A percentile compares a stretch with the other conserved stretches of the same genome.
Evolutionary conservation across 2,888 invertebrate species (phyloP).

Genomic region (Nezara viridula): DNA sequence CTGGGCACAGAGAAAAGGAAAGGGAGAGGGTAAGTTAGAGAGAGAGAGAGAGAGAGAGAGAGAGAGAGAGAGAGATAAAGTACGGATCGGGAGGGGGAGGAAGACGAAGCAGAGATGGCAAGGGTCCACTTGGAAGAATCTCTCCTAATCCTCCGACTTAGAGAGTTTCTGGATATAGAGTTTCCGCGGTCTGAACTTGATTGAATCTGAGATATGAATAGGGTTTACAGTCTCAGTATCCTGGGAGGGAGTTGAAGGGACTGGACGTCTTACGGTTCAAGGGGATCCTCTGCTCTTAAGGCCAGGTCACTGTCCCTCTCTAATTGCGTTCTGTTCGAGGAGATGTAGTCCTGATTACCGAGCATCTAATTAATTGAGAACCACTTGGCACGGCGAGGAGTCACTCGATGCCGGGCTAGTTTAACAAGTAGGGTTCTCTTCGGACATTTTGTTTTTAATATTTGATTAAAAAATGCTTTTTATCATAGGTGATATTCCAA

Average conservation of each 20-base stretch:
- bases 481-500: no score
- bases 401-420: neutral
- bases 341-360: conserved; percentile 31
- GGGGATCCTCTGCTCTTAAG: conserved; percentile 29
- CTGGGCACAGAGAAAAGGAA: conserved; percentile 9
- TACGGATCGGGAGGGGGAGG: neutral
- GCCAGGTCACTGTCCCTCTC: conserved; percentile 7
- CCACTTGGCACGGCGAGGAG: neutral
- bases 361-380: conserved; percentile 15
- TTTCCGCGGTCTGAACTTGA: conserved; percentile 57
- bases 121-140: conserved; percentile 55
- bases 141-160: conserved; percentile 55
- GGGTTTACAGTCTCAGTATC: conserved; percentile 42
- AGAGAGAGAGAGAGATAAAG: neutral
- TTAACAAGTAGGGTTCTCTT: neutral
- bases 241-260: conserved; percentile 10
- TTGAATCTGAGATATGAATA: conserved; percentile 58
- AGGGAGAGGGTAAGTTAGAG: neutral
- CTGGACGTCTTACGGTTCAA: neutral
- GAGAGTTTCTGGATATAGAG: conserved; percentile 58
- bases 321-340: conserved; percentile 27
- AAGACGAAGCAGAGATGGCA: conserved; percentile 47
- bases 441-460: neutral
- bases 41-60: neutral
- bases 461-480: no score